Base-by-base conservation (phyloP, 2,888 invertebrate species). In the Aleiodes alternator region DNA sequence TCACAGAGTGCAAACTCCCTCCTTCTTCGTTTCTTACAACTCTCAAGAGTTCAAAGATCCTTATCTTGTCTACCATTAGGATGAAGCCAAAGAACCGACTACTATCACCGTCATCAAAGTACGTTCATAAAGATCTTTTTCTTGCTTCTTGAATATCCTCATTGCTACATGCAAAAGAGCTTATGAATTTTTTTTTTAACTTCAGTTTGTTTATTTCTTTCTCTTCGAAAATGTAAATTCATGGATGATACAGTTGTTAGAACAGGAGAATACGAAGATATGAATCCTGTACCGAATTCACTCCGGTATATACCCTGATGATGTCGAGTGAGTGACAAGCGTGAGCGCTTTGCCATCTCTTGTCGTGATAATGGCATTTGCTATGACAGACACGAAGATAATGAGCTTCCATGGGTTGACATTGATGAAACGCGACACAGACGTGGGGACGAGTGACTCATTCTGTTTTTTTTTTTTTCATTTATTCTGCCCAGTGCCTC, bases 341-440 rank as follows among this genome's bases (percentile, higher is more conserved):
- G 76, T 75, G 78, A 70, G 74, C 74, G 64, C 48, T 73, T 73
- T 78, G 76, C 76, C 72, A 73, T 51, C 50, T 51, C 50, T 78
- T 73, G 75, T 72, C 77, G 74, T 72, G 79, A 78, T 80, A 80
- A 81, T 81, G 79, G 76, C 77, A 80, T 77, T 80, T 80, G 80
- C 76, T 75, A 79, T 70, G 74, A 72, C 74, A 79, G 78, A 79
- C 80, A 69, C 69, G 79, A 73, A 77, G 78, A 76, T 80, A 81
- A 81, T 80, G 81, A 81, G 80, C 78, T 79, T 76, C 78, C 75
- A 69, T 66, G 29, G 64, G 55, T 61, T 80, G 80, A 80, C 80
- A 64, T 64, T 73, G 70, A 76, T 69, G 80, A 78, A 77, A 77
- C 75, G 78, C 57, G 70, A 72, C 71, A 64, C 76, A 78, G 51